Evolutionary conservation across 2,113 vertebrate species (phyloP).

Genomic region (Perccottus glenii): DNA sequence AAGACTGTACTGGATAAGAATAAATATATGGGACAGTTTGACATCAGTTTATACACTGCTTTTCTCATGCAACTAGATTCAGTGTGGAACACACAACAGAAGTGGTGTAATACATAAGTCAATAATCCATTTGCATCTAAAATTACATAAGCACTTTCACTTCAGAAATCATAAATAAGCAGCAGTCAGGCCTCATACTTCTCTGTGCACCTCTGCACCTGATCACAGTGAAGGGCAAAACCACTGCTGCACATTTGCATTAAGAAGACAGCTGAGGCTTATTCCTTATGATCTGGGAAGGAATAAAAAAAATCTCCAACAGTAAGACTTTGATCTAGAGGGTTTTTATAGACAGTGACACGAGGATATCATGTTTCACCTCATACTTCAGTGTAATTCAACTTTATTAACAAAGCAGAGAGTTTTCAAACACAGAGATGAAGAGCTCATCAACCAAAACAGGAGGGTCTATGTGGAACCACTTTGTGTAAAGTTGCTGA

Average conservation of each 20-base stretch:
- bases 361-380: too few species aligned
- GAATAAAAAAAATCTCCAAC: not conserved
- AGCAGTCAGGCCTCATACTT: not conserved
- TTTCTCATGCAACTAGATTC: too few species aligned
- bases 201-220: not conserved
- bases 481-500: slow-evolving; percentile 12
- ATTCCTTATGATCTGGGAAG: not conserved
- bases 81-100: too few species aligned
- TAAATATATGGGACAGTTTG: too few species aligned
- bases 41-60: too few species aligned
- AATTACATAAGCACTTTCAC: not conserved
- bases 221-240: not conserved
- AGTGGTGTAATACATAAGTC: too few species aligned
- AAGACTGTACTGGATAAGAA: too few species aligned
- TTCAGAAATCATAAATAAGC: slow-evolving; percentile 1
- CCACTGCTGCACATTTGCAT: not conserved
- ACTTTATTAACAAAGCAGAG: slow-evolving; percentile 7
- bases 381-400: slow-evolving; percentile 40
- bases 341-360: slow-evolving; percentile 4
- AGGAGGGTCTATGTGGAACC: slow-evolving; percentile 12
- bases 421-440: slow-evolving; percentile 12
- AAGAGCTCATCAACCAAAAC: slow-evolving; percentile 14
- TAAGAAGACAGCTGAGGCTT: not conserved
- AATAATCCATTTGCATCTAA: too few species aligned
- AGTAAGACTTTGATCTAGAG: not conserved